These are phyloP conservation scores for Cepphus grylle DNA, from an alignment of 2,113 vertebrate genomes.

Conservation along the genomic window DNA sequence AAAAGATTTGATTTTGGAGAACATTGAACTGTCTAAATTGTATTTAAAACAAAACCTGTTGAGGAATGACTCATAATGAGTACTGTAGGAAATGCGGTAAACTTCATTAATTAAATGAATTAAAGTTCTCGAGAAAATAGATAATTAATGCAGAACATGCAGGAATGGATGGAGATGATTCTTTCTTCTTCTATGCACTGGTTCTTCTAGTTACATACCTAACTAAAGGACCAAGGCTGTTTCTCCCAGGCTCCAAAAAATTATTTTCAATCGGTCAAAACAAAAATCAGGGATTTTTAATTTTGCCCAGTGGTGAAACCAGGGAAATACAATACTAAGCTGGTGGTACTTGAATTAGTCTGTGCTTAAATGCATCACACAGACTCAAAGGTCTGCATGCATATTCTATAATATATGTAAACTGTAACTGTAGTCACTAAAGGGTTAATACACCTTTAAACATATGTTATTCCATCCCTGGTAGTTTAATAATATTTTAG, in stretches of 20 bases:
- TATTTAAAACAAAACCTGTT: not conserved
- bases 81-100: not conserved
- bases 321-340: not conserved
- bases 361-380: not conserved
- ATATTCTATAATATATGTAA: not conserved
- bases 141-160: accelerated
- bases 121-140: not conserved
- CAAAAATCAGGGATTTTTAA: not conserved
- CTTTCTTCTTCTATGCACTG: not conserved
- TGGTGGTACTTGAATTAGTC: not conserved
- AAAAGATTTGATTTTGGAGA: not conserved
- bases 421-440: not conserved
- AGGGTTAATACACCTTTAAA: not conserved
- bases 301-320: not conserved
- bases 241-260: not conserved
- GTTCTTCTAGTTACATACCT: not conserved
- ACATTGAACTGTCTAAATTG: not conserved
- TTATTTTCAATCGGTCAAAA: not conserved
- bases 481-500: conserved; percentile 67
- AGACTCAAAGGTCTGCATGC: not conserved
- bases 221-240: not conserved
- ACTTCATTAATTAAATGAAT: not conserved
- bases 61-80: not conserved
- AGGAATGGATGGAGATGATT: not conserved
- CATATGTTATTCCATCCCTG: not conserved